These are phyloP conservation scores for Pseudococcus viburni DNA, from an alignment of 2,888 invertebrate genomes.

Conservation along the genomic window DNA sequence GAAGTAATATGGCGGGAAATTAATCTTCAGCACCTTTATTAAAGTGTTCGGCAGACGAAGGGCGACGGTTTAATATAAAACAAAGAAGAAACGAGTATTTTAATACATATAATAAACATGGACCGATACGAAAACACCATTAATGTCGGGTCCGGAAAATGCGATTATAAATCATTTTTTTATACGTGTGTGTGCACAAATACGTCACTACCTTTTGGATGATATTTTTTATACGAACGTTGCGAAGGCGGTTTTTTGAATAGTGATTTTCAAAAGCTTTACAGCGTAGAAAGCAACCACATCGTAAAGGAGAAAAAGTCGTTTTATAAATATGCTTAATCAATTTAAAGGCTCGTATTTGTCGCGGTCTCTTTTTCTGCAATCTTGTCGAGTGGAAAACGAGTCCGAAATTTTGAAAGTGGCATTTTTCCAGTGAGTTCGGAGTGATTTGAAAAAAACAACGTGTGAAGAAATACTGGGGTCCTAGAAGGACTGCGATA, in stretches of 20 bases:
- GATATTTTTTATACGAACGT: conserved; percentile 18
- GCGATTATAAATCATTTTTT: conserved; percentile 54
- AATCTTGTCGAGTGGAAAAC: not conserved
- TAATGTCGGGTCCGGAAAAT: conserved; percentile 46
- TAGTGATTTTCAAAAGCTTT: conserved; percentile 38
- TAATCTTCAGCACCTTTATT: conserved; percentile 28
- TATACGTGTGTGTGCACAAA: not conserved
- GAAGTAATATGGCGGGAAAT: conserved; percentile 1
- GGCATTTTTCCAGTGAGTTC: not conserved
- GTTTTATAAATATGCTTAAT: conserved; percentile 45
- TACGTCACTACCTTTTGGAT: conserved; percentile 40
- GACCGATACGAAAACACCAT: conserved; percentile 54
- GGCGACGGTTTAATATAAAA: conserved; percentile 15
- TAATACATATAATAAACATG: conserved; percentile 35
- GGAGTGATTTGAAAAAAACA: no score
- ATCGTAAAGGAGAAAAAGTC: not conserved
- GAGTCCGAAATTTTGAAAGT: not conserved
- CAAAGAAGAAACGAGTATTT: conserved; percentile 42
- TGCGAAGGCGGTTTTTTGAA: conserved; percentile 16
- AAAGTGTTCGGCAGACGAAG: not conserved
- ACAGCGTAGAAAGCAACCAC: not conserved
- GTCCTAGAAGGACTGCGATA: no score
- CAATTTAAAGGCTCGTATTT: conserved; percentile 42
- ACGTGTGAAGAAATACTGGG: no score
- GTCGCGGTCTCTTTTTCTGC: not conserved